Percentiles rank a stretch among this genome's conserved stretches.
Evolutionary conservation across 2,888 invertebrate genomes (phyloP).

Genomic region (Mechanitis messenoides): DNA sequence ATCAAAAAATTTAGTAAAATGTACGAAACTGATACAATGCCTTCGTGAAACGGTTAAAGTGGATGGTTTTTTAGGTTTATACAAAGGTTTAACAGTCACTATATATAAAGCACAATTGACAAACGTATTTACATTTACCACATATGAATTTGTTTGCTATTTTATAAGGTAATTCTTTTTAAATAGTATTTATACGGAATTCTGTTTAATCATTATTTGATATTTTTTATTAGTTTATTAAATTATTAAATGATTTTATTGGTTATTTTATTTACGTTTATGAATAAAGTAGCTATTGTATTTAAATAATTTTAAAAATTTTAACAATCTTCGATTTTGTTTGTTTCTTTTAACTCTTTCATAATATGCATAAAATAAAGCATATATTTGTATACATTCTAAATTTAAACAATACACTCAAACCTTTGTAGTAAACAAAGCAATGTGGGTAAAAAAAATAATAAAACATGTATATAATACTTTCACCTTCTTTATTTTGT

Average conservation of each 20-base stretch:
- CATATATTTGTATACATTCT: too few species aligned
- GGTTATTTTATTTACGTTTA: too few species aligned
- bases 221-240: too few species aligned
- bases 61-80: constrained; percentile 53
- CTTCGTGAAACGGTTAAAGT: constrained; percentile 36
- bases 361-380: too few species aligned
- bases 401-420: too few species aligned
- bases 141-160: constrained; percentile 56
- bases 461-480: not conserved
- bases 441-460: not conserved
- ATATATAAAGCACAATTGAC: constrained; percentile 56
- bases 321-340: too few species aligned
- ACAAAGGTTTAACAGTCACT: constrained; percentile 54
- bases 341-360: too few species aligned
- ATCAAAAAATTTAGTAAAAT: constrained; percentile 42
- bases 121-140: constrained; percentile 53
- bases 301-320: too few species aligned
- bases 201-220: too few species aligned
- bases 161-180: constrained; percentile 37
- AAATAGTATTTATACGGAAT: not conserved
- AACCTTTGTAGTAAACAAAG: too few species aligned
- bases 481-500: constrained; percentile 37
- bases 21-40: constrained; percentile 43
- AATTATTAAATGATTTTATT: too few species aligned
- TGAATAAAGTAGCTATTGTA: too few species aligned